These are phyloP conservation scores for Euzetes globulus DNA, from an alignment of 2,888 invertebrate genomes.

Conservation along the genomic window DNA sequence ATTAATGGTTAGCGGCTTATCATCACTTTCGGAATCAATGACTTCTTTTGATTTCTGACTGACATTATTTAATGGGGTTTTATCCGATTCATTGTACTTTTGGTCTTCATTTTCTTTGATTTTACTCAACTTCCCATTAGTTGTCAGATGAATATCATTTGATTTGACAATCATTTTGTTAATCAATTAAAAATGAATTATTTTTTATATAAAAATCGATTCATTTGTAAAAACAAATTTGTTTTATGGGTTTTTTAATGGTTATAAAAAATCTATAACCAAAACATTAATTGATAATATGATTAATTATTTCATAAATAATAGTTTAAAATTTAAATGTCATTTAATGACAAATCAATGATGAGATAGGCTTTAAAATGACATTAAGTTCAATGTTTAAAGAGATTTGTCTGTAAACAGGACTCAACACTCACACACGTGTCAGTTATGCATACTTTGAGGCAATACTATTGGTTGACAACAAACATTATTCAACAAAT, in stretches of 20 bases:
- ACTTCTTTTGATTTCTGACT: background rate
- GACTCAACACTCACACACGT: background rate
- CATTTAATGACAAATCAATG: no score
- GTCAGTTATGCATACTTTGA: background rate
- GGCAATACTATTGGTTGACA: background rate
- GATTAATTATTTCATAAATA: background rate
- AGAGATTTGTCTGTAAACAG: no score
- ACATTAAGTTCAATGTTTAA: no score
- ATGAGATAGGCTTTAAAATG: no score
- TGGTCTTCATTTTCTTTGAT: background rate
- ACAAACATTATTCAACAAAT: background rate
- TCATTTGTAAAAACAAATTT: background rate
- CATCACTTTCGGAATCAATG: background rate
- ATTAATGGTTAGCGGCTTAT: slow-evolving; percentile 43
- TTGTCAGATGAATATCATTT: background rate
- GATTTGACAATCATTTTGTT: slow-evolving; percentile 2
- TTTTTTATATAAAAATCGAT: background rate
- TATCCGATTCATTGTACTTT: background rate
- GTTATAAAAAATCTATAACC: background rate
- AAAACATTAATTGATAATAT: background rate
- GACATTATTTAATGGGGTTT: background rate
- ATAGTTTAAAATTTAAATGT: background rate
- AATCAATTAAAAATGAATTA: background rate
- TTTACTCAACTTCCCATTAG: background rate
- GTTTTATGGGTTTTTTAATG: background rate